These are phyloP conservation scores for Coracias cyanogaster DNA, from an alignment of 2,797 vertebrate genomes.

Conservation along the genomic window DNA sequence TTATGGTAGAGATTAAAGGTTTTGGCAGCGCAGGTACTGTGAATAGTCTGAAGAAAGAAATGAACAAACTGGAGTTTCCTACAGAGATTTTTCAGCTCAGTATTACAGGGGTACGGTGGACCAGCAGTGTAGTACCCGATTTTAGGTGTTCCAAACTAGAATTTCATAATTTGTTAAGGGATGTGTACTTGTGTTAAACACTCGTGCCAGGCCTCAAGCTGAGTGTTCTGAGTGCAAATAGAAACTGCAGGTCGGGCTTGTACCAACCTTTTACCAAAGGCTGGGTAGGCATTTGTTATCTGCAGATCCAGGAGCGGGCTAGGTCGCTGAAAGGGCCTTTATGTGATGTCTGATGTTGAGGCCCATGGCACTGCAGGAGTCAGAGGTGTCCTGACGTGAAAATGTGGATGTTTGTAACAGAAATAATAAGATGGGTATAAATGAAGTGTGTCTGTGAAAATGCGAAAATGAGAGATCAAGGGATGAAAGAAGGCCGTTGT, in stretches of 20 bases:
- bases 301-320: background rate
- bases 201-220: background rate
- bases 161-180: rapidly evolving
- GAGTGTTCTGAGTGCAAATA: background rate
- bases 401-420: background rate
- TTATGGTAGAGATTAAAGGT: rapidly evolving
- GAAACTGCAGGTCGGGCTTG: background rate
- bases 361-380: background rate
- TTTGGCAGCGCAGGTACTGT: background rate
- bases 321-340: no score
- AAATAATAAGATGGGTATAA: background rate
- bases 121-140: rapidly evolving
- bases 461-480: no score
- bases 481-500: background rate
- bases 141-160: background rate
- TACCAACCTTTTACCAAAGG: rapidly evolving
- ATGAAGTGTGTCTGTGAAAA: background rate
- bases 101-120: no score
- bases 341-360: no score
- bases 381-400: background rate
- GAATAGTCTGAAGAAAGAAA: background rate
- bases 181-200: rapidly evolving
- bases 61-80: no score
- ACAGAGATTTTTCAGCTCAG: background rate
- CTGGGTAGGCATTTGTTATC: rapidly evolving